Base-by-base conservation (phyloP, 2,797 vertebrate species). In the Taeniopygia guttata region DNA sequence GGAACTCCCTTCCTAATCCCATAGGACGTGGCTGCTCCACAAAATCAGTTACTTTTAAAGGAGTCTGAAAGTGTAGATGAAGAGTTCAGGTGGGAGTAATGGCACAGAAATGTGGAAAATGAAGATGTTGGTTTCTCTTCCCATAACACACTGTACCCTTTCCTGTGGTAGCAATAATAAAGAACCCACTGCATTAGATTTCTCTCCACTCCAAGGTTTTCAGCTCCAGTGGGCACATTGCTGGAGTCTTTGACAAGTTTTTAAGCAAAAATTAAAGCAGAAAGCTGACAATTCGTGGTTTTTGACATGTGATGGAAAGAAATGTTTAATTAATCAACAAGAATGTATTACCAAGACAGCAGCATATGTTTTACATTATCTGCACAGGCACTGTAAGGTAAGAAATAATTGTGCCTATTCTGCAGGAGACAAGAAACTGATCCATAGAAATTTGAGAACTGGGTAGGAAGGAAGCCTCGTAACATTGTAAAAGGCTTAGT, bases 321-420 rank as follows among this genome's bases (percentile, higher is more conserved):
- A 82, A 74, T 59, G 67, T 94, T 97, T 92, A 91, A 95, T 92
- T 96, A 87, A 84, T 66, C 43, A 81, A 75, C 75, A 94, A 36
- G 95, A 94, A 84, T 67, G 23, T 77, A 74, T 96, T 87, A 55
- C 69, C 95, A 72, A 66, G 70, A 82, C 90, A 86, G 84, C 81
- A 90, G 45, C 85, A 80, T 94, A 85, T 85, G 87, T 92, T 96
- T 96, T 95, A 64, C 56, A 79, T 91, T 92, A 90, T 92, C 93
- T 82, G 59, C 56, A 74, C 67, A 60, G 26, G 64, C 63, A 51
- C 49, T 87, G 81, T 82, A 93, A 96, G 91, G 96, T 93, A 78
- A 84, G 74, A 68, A 91, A 69, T 72, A 79, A 87, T 91, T 86
- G 63, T 72, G 78, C 36, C 21, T 72, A 1, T 78, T 74, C 52